Evolutionary conservation across 64 coral and sea anemone species (phyloP).

Genomic region (Catalaphyllia jardinei): DNA sequence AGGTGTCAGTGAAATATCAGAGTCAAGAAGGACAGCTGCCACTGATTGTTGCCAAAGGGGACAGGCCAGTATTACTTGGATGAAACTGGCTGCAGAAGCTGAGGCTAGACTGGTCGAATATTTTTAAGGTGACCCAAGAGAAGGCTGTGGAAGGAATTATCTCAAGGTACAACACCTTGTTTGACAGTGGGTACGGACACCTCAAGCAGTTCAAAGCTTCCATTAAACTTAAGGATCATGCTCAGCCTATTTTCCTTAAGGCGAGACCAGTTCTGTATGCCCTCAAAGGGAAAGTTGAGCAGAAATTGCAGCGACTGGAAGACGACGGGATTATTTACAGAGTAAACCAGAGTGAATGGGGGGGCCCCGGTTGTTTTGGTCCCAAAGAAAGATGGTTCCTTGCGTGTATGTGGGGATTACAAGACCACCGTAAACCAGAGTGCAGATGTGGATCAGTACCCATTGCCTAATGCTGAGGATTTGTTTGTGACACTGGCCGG

Average conservation of each 20-base stretch:
- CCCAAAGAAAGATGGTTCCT: constrained; percentile 3
- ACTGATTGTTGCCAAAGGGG: too few species aligned
- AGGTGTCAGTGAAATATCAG: too few species aligned
- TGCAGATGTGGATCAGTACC: too few species aligned
- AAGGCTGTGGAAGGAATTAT: too few species aligned
- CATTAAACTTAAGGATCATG: neutral
- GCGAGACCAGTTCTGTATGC: neutral
- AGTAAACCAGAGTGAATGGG: constrained; percentile 11
- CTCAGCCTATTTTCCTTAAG: too few species aligned
- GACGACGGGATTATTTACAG: neutral
- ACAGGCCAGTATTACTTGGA: too few species aligned
- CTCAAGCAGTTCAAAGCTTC: neutral
- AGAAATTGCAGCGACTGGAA: neutral
- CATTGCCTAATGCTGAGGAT: neutral
- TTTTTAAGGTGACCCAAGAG: too few species aligned
- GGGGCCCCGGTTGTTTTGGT: constrained; percentile 8
- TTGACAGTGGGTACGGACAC: neutral
- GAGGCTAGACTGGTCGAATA: too few species aligned
- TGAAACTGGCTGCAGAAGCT: too few species aligned
- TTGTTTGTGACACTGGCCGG: neutral
- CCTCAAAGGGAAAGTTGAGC: neutral
- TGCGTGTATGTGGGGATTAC: too few species aligned
- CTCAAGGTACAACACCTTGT: neutral
- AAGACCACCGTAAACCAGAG: too few species aligned
- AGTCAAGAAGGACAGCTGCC: too few species aligned